phyloP scores from a whole-genome alignment of 2,797 vertebrate genomes.

The Pangasius krempfi region DNA sequence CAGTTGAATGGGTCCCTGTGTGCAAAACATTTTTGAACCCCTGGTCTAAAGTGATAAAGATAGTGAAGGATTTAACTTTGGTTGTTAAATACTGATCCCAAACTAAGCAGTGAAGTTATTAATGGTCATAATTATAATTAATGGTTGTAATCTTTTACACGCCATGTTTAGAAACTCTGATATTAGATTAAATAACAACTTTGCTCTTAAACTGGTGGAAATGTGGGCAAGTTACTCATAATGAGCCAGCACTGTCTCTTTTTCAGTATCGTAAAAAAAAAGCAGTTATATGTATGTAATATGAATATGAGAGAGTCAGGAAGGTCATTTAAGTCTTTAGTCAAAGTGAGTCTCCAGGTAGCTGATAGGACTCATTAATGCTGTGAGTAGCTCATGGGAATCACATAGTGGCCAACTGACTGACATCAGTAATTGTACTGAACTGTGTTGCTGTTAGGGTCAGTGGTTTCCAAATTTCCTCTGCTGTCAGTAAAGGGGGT shows the following conservation, averaged over 20 bases:
- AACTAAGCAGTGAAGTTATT: not conserved
- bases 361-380: constrained; percentile 42
- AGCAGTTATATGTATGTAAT: constrained; percentile 21
- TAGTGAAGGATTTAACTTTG: not conserved
- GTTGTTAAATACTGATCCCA: not conserved
- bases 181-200: not conserved
- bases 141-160: not conserved
- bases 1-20: not conserved
- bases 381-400: constrained; percentile 24
- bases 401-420: constrained; percentile 49
- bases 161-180: not conserved
- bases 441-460: constrained; percentile 46
- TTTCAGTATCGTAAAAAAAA: not conserved
- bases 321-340: constrained; percentile 49
- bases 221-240: not conserved
- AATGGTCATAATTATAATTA: not conserved
- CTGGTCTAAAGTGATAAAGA: not conserved
- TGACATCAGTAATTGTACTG: constrained; percentile 51
- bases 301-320: constrained; percentile 36
- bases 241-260: not conserved
- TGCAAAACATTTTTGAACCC: not conserved
- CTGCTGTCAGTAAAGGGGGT: constrained; percentile 49
- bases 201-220: not conserved
- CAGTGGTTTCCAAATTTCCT: constrained; percentile 45
- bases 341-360: constrained; percentile 39